These are phyloP conservation scores for Blomia tropicalis DNA, from an alignment of 2,888 invertebrate species.

Conservation along the genomic window DNA sequence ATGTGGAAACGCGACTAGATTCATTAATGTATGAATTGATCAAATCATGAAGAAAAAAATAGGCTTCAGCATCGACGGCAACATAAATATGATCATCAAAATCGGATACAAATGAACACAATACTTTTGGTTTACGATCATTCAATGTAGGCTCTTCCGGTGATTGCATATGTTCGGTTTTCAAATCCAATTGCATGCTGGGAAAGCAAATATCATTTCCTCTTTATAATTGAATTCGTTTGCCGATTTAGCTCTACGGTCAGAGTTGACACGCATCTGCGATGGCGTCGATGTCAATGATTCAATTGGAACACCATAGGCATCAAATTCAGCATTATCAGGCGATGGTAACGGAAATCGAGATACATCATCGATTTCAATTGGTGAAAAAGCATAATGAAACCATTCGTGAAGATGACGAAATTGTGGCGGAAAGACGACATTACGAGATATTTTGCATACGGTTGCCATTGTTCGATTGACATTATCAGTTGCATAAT, in stretches of 20 bases:
- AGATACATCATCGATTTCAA: conserved; percentile 59
- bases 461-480: conserved; percentile 87
- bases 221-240: conserved; percentile 64
- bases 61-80: conserved; percentile 91
- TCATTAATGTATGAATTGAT: conserved; percentile 89
- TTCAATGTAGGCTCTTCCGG: conserved; percentile 43
- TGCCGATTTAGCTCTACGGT: conserved; percentile 41
- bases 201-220: conserved; percentile 90
- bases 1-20: neutral
- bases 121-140: conserved; percentile 60
- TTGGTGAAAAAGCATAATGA: conserved; percentile 82
- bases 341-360: conserved; percentile 22
- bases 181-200: conserved; percentile 79
- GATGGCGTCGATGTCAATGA: conserved; percentile 28
- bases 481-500: conserved; percentile 38
- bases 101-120: conserved; percentile 93
- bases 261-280: conserved; percentile 28
- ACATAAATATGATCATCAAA: conserved; percentile 97
- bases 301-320: conserved; percentile 40
- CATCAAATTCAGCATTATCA: conserved; percentile 39
- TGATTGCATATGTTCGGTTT: conserved; percentile 76
- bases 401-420: conserved; percentile 90
- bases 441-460: conserved; percentile 72
- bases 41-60: conserved; percentile 91
- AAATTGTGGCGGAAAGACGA: conserved; percentile 87